Percentiles rank a stretch among this genome's conserved stretches.
Conservation (phyloP, 2,797 vertebrate genomes). For the Cryptoblepharus egeriae region DNA sequence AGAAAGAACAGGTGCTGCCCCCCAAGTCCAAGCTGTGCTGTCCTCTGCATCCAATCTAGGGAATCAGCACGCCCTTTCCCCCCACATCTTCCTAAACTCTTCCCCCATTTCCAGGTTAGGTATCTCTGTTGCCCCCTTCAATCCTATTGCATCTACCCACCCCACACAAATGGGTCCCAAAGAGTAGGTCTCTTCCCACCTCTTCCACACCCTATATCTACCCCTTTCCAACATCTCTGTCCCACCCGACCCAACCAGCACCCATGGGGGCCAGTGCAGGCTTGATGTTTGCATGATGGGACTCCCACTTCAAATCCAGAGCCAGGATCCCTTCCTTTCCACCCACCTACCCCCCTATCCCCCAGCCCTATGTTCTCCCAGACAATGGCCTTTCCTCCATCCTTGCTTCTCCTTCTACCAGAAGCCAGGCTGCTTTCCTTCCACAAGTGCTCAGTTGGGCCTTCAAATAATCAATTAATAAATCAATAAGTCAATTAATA, state of each 20-base stretch:
- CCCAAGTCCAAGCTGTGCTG: neutral
- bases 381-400: neutral
- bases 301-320: neutral
- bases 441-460: neutral
- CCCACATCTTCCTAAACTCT: neutral
- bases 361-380: too few species aligned
- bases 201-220: neutral
- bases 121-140: too few species aligned
- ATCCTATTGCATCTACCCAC: too few species aligned
- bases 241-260: neutral
- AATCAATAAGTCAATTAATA: too few species aligned
- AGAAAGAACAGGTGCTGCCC: too few species aligned
- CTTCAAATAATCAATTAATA: too few species aligned
- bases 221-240: neutral
- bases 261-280: neutral
- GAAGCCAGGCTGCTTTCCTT: neutral
- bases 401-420: too few species aligned
- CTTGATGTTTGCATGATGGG: neutral
- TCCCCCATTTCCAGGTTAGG: neutral
- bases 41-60: fast-evolving
- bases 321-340: neutral
- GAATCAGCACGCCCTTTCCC: neutral
- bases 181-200: neutral
- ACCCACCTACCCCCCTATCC: neutral
- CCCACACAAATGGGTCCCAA: neutral